Conservation (phyloP, 1,140 invertebrate species). For the Thalassaphorura encarpata region DNA sequence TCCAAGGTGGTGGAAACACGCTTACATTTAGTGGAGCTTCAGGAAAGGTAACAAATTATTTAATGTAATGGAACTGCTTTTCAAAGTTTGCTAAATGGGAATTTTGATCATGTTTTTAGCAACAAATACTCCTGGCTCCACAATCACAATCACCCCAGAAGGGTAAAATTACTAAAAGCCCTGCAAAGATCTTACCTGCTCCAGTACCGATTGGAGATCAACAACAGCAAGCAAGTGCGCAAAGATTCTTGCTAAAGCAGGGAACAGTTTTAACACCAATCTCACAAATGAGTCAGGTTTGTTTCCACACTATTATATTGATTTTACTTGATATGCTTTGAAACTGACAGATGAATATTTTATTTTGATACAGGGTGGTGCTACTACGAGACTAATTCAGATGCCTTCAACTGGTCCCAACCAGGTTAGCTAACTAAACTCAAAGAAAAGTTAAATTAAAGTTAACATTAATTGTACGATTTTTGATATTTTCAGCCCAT, state of each 20-base stretch:
- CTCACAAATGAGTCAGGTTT: too few relatives aligned
- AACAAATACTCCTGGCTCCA: slow-evolving; percentile 24
- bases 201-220: slow-evolving; percentile 31
- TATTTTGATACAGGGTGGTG: too few relatives aligned
- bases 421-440: too few relatives aligned
- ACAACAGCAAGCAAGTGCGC: slow-evolving; percentile 10
- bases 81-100: too few relatives aligned
- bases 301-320: too few relatives aligned
- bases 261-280: slow-evolving; percentile 23
- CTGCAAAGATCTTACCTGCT: slow-evolving; percentile 31
- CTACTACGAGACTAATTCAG: too few relatives aligned
- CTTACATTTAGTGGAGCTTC: slow-evolving; percentile 16
- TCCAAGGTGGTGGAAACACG: slow-evolving; percentile 25
- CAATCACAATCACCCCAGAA: slow-evolving; percentile 4
- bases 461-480: too few relatives aligned
- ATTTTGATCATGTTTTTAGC: slow-evolving; percentile 8
- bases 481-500: too few relatives aligned
- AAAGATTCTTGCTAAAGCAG: slow-evolving; percentile 18
- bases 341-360: too few relatives aligned
- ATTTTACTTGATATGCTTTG: too few relatives aligned
- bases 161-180: slow-evolving; percentile 17
- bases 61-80: neutral
- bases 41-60: slow-evolving; percentile 21
- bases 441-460: too few relatives aligned
- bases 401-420: too few relatives aligned